Evolutionary conservation across 1,140 invertebrate genomes (phyloP), one percentile per base, ranked within the genome.

Genomic region (Episyrphus balteatus): DNA sequence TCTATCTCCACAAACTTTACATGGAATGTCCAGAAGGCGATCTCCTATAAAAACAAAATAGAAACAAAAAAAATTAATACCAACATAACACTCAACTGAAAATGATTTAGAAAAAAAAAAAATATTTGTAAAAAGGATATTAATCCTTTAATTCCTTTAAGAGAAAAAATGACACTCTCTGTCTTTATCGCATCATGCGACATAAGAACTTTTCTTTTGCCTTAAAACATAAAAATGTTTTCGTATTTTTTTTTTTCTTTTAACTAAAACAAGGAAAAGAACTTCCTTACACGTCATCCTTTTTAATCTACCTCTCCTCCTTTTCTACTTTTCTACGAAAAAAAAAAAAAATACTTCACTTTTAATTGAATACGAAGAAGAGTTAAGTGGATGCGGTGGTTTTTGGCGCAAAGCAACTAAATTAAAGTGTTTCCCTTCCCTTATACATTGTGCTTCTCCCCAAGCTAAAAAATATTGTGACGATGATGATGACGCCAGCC

Each of bases 1-100:
- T 59, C 92, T 77, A 72, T 97, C 93, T 36, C 92, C 93, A 63
- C 93, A 97, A 48, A 97, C 92, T 71, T 93, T 91, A 73, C 92
- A 96, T 1, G 90, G 88, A 62, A 97, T 95, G 70, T 97, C 92
- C 52, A 96, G 77, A 39, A 96, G 77, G 58, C 92, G 78, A 71
- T 95, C 90, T 60, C 89, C 92, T 91, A 70, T n/a, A 52, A 76
- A 42, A 43, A 36, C 36, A 48, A 48, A n/a, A n/a, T 34, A 11
- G 12, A 7, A 49, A 46, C 13, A 39, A 46, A 39, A 49, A 32
- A 42, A 44, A 5, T 33, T 30, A 32, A 3, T 19, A 32, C 31
- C 31, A 30, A 19, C 21, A 44, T 10, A 13, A 31, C 21, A 36
- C n/a, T 9, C 3, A 39, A 47, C n/a, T 39, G 19, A 47, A 40